These are phyloP conservation scores for Argopecten irradians DNA, from an alignment of 1,140 invertebrate species.

Conservation along the genomic window DNA sequence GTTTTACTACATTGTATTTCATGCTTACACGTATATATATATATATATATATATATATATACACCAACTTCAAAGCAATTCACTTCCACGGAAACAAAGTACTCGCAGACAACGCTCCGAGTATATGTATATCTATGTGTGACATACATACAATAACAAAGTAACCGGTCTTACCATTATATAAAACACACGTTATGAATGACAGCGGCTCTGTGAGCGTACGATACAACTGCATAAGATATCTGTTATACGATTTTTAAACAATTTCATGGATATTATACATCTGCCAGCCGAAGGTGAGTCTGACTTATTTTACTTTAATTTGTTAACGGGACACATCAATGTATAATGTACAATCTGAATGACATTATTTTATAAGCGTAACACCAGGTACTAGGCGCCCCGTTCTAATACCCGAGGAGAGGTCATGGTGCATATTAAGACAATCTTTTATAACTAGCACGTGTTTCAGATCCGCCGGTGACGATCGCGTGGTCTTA, in stretches of 20 bases:
- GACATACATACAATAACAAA: neutral
- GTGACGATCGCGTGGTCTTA: neutral
- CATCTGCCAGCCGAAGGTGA: neutral
- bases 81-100: neutral
- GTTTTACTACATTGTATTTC: neutral
- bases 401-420: neutral
- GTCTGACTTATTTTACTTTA: neutral
- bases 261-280: neutral
- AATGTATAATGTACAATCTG: neutral
- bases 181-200: neutral
- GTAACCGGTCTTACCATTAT: neutral
- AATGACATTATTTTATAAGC: neutral
- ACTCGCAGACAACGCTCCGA: neutral
- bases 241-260: neutral
- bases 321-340: neutral
- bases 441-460: neutral
- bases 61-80: neutral
- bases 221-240: neutral
- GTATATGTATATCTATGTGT: neutral
- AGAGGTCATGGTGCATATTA: neutral
- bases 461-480: neutral
- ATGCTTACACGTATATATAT: neutral
- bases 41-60: neutral
- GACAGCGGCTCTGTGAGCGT: neutral
- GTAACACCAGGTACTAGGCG: neutral